Evolutionary conservation across 2,888 invertebrate species (phyloP), one percentile per base, ranked within the genome.

Genomic region (Dorcus hopei): DNA sequence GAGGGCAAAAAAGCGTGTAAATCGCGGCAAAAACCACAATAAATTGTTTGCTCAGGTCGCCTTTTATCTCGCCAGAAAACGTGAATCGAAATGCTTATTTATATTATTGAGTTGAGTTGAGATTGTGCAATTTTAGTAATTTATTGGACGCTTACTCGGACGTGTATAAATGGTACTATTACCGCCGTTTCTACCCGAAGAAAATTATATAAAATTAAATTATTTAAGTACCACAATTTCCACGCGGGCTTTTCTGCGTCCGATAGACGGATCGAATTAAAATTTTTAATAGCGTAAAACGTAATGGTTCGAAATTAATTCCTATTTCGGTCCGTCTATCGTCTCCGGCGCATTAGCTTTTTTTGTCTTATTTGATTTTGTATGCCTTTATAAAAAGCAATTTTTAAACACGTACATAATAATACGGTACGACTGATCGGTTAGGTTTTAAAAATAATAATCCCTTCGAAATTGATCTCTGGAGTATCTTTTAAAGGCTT

Each of bases 391-490:
- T 57, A 57, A 57, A 65, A 65, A 63, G 63, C 63, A 65, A 63
- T 65, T 65, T 65, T 55, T 57, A 58, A 56, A 61, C 59, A 57
- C 59, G 61, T 63, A 60, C 61, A 63, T 65, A 65, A 65, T 65
- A 65, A 65, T 63, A 65, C 57, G 65, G 63, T 65, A 58, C 61
- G 65, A 65, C 63, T 65, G 65, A 65, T 65, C 63, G 65, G 61
- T 63, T 58, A 61, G 61, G 57, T 65, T 62, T 65, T 55, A 65
- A 62, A 62, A 65, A 57, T 57, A 57, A 57, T 57, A 57, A 57
- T 57, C 52, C 47, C 52, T 49, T 52, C 57, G 51, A 57, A 57
- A 57, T 57, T 57, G 57, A 57, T 57, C 57, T 57, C 16, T 23
- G 45, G 45, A 11, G 19, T 45, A 45, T 45, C 45, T 45, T 45